Evolutionary conservation across 1,140 invertebrate species (phyloP).

Genomic region (Zaprionus taronus): DNA sequence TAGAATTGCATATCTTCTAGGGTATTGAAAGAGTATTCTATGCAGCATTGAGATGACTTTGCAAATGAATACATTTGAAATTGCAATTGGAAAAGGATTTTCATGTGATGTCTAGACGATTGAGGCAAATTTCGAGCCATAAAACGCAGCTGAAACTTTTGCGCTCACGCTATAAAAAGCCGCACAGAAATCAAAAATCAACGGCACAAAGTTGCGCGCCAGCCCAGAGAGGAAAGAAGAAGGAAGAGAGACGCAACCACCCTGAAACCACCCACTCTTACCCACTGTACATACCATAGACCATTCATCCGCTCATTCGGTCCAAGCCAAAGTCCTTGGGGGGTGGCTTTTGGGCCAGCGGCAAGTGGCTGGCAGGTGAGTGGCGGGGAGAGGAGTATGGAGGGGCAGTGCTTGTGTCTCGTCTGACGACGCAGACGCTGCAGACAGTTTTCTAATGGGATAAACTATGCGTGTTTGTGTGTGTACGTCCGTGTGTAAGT

Average conservation of each 20-base stretch:
- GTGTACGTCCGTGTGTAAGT: background rate
- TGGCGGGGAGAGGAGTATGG: background rate
- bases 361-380: constrained; percentile 30
- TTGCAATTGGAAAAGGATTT: background rate
- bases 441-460: constrained; percentile 73
- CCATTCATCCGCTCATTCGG: constrained; percentile 19
- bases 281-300: constrained; percentile 13
- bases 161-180: constrained; percentile 58
- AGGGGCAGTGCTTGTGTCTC: constrained; percentile 41
- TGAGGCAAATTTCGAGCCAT: constrained; percentile 43
- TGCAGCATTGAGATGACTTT: no score
- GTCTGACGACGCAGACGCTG: constrained; percentile 59
- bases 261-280: constrained; percentile 20
- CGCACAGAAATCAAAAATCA: constrained; percentile 76
- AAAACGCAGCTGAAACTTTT: constrained; percentile 54
- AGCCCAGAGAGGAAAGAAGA: constrained; percentile 34
- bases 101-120: constrained; percentile 52
- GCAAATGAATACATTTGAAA: constrained; percentile 9
- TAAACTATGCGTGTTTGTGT: constrained; percentile 56
- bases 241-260: background rate
- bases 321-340: constrained; percentile 30
- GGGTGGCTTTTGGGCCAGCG: constrained; percentile 55
- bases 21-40: background rate
- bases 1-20: no score
- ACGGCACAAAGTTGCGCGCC: constrained; percentile 58